These are phyloP conservation scores for Paramormyrops kingsleyae DNA, from an alignment of 2,113 vertebrate species.

Conservation along the genomic window DNA sequence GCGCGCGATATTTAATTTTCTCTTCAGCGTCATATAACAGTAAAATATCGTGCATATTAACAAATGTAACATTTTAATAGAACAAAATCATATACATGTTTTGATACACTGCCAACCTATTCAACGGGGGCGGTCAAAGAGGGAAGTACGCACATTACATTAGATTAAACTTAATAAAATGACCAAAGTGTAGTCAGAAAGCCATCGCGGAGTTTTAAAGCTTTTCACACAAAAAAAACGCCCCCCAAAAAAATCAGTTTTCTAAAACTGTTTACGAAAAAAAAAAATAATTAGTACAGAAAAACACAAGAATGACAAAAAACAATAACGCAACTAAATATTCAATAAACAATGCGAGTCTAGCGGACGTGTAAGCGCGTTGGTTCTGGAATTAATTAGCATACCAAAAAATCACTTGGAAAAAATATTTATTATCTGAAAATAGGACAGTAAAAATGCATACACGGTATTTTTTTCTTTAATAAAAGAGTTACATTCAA, in stretches of 20 bases:
- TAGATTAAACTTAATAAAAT: neutral
- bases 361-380: neutral
- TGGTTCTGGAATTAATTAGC: neutral
- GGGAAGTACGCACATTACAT: neutral
- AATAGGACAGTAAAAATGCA: neutral
- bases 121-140: neutral
- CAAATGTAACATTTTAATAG: neutral
- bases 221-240: neutral
- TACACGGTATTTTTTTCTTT: neutral
- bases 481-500: neutral
- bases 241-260: neutral
- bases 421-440: neutral
- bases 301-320: neutral
- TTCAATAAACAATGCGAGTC: neutral
- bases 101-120: too few relatives aligned
- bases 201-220: neutral
- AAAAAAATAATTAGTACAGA: neutral
- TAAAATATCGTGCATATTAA: slow-evolving; percentile 42
- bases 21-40: neutral
- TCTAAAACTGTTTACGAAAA: neutral
- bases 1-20: too few relatives aligned
- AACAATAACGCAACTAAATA: neutral
- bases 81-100: neutral
- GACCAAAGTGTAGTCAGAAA: neutral
- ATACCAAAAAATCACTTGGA: neutral